These are phyloP conservation scores for Heliconius sara DNA, from an alignment of 2,888 invertebrate genomes.

Conservation along the genomic window DNA sequence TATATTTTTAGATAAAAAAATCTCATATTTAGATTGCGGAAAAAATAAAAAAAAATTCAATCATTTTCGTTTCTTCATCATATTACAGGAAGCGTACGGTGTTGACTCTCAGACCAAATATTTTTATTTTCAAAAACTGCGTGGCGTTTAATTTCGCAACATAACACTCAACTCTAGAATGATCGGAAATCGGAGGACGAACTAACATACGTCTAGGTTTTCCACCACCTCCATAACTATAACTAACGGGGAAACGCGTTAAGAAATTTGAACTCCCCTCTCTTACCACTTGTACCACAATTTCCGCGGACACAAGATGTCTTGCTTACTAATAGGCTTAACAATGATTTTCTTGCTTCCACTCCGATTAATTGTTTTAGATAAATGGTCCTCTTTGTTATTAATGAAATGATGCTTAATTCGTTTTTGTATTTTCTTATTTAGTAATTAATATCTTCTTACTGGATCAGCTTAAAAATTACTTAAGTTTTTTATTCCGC, in stretches of 20 bases:
- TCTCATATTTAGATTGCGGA: no score
- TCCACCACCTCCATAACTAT: neutral
- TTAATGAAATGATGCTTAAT: constrained; percentile 42
- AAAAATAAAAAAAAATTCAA: no score
- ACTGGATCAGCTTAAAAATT: neutral
- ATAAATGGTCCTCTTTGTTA: constrained; percentile 48
- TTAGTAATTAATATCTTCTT: constrained; percentile 8
- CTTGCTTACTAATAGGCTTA: constrained; percentile 54
- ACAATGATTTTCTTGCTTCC: constrained; percentile 53
- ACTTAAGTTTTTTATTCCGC: neutral
- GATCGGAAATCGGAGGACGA: no score
- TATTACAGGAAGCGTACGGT: no score
- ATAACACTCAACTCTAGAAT: no score
- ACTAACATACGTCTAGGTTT: neutral
- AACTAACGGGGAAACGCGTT: neutral
- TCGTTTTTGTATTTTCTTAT: constrained; percentile 1
- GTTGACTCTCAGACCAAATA: no score
- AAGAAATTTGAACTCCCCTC: neutral
- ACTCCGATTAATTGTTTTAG: constrained; percentile 54
- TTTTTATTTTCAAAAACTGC: no score
- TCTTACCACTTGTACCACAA: constrained; percentile 36
- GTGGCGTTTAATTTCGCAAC: no score
- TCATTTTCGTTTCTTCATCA: no score
- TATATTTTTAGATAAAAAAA: no score
- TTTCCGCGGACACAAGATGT: constrained; percentile 44